phyloP scores from a whole-genome alignment of 1,140 invertebrate genomes.

The Frieseomelitta varia region DNA sequence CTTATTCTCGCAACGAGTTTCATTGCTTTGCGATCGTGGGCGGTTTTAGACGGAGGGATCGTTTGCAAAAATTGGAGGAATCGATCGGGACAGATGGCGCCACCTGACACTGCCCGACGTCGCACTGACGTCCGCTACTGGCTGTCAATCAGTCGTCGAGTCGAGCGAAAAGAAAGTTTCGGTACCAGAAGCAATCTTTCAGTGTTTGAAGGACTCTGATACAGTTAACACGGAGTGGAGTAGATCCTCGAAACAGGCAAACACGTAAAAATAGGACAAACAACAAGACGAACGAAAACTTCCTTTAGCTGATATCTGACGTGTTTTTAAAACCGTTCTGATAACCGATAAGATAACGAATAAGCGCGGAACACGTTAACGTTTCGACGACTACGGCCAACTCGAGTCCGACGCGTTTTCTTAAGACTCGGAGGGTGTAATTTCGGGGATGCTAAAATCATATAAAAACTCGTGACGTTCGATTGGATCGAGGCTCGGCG shows the following conservation, averaged over 20 bases:
- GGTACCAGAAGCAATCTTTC: not conserved
- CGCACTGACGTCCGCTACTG: conserved; percentile 74
- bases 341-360: conserved; percentile 31
- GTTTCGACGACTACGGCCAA: no score
- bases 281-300: not conserved
- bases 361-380: no score
- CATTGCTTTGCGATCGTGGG: no score
- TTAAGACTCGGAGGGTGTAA: no score
- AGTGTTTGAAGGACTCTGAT: no score
- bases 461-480: not conserved
- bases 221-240: not conserved
- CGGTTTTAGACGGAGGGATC: not conserved
- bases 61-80: not conserved
- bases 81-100: conserved; percentile 71
- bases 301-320: no score
- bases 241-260: not conserved
- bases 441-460: no score
- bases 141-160: not conserved
- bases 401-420: no score
- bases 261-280: not conserved
- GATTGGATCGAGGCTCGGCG: conserved; percentile 14
- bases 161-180: not conserved
- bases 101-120: conserved; percentile 70
- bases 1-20: no score
- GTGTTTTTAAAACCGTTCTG: not conserved